These are phyloP conservation scores for Drosophila anomelani DNA, from an alignment of 2,888 invertebrate species.

Conservation along the genomic window DNA sequence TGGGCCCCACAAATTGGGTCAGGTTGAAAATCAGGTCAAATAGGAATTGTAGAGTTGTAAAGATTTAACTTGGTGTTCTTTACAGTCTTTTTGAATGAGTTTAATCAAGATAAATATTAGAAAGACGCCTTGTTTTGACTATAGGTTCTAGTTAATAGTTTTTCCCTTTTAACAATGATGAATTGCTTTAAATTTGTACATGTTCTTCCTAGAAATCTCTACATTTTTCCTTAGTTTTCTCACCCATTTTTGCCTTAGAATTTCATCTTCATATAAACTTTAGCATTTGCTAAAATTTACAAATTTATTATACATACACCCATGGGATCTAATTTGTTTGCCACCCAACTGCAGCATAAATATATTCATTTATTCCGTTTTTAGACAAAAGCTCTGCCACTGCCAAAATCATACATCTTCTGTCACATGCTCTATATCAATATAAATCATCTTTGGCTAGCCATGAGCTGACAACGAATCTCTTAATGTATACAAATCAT, in stretches of 20 bases:
- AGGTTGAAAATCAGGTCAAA: constrained; percentile 13
- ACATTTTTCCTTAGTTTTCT: not conserved
- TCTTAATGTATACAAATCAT: constrained; percentile 69
- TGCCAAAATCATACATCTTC: constrained; percentile 27
- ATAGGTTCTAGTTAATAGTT: too few relatives aligned
- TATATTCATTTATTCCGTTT: constrained; percentile 28
- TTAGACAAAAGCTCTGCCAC: constrained; percentile 14
- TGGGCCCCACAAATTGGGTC: constrained; percentile 10
- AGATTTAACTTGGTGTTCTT: not conserved
- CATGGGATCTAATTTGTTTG: constrained; percentile 23
- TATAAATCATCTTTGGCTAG: constrained; percentile 43
- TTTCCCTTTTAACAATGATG: not conserved
- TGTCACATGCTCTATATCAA: constrained; percentile 41
- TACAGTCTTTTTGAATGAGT: not conserved
- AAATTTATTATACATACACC: constrained; percentile 8
- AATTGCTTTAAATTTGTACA: not conserved
- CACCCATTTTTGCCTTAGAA: too few relatives aligned
- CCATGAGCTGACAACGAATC: constrained; percentile 31
- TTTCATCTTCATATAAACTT: not conserved
- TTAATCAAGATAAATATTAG: not conserved
- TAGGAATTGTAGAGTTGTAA: not conserved
- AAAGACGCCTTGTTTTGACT: not conserved
- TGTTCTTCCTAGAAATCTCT: not conserved
- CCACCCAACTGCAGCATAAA: constrained; percentile 5
- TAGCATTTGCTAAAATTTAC: not conserved